Evolutionary conservation across 2,113 vertebrate genomes (phyloP).

Genomic region (Australoheros scitulus): DNA sequence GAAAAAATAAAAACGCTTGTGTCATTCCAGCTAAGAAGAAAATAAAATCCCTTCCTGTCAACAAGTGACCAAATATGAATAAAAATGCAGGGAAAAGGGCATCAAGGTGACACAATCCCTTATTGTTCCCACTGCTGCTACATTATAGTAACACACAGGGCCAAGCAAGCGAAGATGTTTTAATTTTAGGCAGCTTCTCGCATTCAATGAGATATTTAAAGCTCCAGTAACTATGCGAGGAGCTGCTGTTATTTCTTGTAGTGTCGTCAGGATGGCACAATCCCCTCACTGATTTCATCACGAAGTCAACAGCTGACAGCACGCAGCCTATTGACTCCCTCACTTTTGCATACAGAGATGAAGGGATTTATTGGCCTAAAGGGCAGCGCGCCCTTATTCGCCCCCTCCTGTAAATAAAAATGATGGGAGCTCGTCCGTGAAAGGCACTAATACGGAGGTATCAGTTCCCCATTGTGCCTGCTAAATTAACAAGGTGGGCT

Average conservation of each 20-base stretch:
- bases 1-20: neutral
- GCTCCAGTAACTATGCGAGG: neutral
- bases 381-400: neutral
- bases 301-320: conserved; percentile 20
- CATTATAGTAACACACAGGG: neutral
- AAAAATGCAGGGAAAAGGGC: conserved; percentile 8
- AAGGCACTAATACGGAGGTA: neutral
- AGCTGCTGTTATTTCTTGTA: conserved; percentile 43
- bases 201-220: conserved; percentile 25
- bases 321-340: neutral
- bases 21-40: conserved; percentile 4
- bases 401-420: conserved; percentile 12
- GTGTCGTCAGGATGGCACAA: conserved; percentile 54
- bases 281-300: conserved; percentile 60
- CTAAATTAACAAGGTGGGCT: conserved; percentile 20
- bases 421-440: neutral
- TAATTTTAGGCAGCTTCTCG: neutral
- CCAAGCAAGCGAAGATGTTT: neutral
- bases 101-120: conserved; percentile 26
- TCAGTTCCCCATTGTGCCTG: conserved; percentile 36
- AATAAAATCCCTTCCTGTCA: conserved; percentile 26
- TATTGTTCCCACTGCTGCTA: conserved; percentile 26
- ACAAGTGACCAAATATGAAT: conserved; percentile 34
- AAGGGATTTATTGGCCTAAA: conserved; percentile 38
- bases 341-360: conserved; percentile 40